Evolutionary conservation across 2,888 invertebrate genomes (phyloP).

Genomic region (Morinoia aosen): DNA sequence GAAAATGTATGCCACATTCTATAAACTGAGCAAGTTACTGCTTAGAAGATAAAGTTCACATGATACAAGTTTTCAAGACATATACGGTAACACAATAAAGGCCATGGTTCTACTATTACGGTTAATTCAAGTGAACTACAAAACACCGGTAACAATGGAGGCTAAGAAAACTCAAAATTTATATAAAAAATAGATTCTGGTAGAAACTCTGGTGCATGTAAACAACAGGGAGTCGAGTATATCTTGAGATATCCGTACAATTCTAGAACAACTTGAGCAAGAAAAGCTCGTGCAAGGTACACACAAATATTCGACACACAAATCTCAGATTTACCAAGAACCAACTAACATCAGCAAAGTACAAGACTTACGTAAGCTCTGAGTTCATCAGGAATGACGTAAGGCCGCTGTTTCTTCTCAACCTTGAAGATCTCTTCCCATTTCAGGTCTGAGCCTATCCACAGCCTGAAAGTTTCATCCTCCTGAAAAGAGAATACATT

Average conservation of each 20-base stretch:
- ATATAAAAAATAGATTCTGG: too few relatives aligned
- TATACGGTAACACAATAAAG: not conserved
- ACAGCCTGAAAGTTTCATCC: slow-evolving; percentile 29
- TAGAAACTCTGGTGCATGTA: too few relatives aligned
- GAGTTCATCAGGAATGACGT: slow-evolving; percentile 29
- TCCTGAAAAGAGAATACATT: not conserved
- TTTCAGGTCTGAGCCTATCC: slow-evolving; percentile 4
- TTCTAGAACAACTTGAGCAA: too few relatives aligned
- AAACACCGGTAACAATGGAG: too few relatives aligned
- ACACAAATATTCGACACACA: too few relatives aligned
- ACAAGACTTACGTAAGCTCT: not conserved
- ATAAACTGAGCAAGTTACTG: not conserved
- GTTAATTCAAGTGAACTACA: too few relatives aligned
- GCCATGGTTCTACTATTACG: too few relatives aligned
- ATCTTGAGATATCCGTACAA: too few relatives aligned
- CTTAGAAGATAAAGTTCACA: not conserved
- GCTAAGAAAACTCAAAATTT: too few relatives aligned
- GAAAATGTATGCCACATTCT: not conserved
- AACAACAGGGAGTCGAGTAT: too few relatives aligned
- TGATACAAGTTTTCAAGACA: not conserved
- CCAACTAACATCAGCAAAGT: not conserved
- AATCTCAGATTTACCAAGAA: too few relatives aligned
- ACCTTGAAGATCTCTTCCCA: slow-evolving; percentile 37
- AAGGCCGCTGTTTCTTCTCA: not conserved
- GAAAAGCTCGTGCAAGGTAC: too few relatives aligned